phyloP scores from a whole-genome alignment of 2,113 vertebrate genomes.

The Platysteira castanea region DNA sequence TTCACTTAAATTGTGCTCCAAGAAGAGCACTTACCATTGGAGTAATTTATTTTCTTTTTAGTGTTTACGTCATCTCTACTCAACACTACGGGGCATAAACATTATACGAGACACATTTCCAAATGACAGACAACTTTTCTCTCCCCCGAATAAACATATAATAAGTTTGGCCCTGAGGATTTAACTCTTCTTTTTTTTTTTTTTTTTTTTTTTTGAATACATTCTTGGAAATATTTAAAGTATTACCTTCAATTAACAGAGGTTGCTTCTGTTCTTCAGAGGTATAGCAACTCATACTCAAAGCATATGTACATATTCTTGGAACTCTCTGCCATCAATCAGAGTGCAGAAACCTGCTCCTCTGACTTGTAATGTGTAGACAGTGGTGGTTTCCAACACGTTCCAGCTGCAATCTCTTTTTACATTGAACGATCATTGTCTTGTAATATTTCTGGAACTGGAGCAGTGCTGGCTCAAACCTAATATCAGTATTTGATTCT shows the following conservation, averaged over 20 bases:
- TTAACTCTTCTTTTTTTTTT: neutral
- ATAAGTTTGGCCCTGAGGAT: neutral
- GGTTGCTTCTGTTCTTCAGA: constrained; percentile 24
- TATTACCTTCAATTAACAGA: constrained; percentile 9
- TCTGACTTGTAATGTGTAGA: constrained; percentile 27
- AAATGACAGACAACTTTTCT: neutral
- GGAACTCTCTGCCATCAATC: constrained; percentile 20
- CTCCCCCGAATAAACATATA: neutral
- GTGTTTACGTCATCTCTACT: neutral
- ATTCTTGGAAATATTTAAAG: neutral
- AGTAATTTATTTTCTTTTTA: neutral
- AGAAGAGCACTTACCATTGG: neutral
- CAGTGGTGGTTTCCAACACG: constrained; percentile 33
- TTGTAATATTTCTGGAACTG: constrained; percentile 27
- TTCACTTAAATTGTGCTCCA: neutral
- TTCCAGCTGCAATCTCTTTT: neutral
- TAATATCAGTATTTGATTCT: neutral
- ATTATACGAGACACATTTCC: neutral
- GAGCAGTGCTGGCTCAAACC: neutral
- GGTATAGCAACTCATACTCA: neutral
- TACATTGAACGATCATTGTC: neutral
- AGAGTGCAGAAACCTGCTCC: constrained; percentile 17
- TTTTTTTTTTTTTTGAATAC: neutral
- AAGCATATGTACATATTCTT: neutral
- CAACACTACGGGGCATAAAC: neutral